Conservation (phyloP, 64 coral and sea anemone species). For the Orbicella faveolata region DNA sequence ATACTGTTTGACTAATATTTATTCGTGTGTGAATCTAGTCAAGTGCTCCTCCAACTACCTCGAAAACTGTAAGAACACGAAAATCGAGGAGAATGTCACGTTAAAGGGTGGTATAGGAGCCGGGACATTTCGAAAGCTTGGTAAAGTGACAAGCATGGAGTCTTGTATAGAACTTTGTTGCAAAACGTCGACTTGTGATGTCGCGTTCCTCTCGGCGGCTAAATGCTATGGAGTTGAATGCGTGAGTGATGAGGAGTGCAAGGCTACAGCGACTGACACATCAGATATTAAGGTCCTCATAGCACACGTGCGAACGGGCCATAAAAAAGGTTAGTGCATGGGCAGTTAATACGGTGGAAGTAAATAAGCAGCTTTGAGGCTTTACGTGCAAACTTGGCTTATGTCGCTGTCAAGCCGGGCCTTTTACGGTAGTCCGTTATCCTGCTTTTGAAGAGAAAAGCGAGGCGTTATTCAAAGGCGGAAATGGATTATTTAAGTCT, state of each 20-base stretch:
- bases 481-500: neutral
- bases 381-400: neutral
- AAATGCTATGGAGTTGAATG: constrained; percentile 99
- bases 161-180: constrained; percentile 99
- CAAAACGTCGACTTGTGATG: constrained; percentile 91
- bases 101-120: constrained; percentile 95
- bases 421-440: neutral
- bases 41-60: constrained; percentile 57
- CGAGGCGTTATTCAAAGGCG: neutral
- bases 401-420: neutral
- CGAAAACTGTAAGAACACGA: constrained; percentile 93
- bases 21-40: constrained; percentile 35
- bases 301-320: constrained; percentile 86
- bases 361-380: neutral
- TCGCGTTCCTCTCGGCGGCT: constrained; percentile 90
- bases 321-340: constrained; percentile 91
- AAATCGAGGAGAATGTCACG: constrained; percentile 97
- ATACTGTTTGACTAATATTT: constrained; percentile 6
- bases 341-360: neutral
- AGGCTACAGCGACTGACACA: constrained; percentile 95
- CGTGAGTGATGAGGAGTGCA: constrained; percentile 95
- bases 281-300: constrained; percentile 98
- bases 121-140: constrained; percentile 94
- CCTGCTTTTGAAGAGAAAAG: neutral
- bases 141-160: constrained; percentile 93